Conservation (phyloP, 2,113 vertebrate genomes). For the Pseudopodoces humilis region DNA sequence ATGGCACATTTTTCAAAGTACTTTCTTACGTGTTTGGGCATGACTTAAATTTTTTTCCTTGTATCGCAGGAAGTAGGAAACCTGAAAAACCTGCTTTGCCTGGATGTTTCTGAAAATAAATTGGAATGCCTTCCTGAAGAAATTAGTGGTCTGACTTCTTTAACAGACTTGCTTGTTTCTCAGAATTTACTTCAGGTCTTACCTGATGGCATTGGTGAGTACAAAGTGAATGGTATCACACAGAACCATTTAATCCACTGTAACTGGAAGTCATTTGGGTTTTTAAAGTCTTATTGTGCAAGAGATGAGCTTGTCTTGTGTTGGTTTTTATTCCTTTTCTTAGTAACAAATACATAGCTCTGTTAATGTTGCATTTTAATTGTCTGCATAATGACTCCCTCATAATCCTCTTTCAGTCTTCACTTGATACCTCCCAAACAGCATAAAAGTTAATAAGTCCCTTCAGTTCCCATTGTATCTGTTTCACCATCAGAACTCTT, state of each 20-base stretch:
- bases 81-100: slow-evolving; percentile 91
- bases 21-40: slow-evolving; percentile 19
- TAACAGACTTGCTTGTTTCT: slow-evolving; percentile 93
- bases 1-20: not conserved
- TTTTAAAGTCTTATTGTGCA: not conserved
- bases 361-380: not conserved
- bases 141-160: slow-evolving; percentile 83
- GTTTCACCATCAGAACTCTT: not conserved
- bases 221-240: not conserved
- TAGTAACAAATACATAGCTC: not conserved
- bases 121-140: slow-evolving; percentile 93
- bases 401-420: not conserved
- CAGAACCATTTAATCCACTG: not conserved
- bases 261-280: not conserved
- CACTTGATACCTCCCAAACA: not conserved
- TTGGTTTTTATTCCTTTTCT: not conserved
- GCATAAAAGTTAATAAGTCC: not conserved
- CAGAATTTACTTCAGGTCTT: slow-evolving; percentile 91
- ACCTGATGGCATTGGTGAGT: slow-evolving; percentile 91
- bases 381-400: not conserved
- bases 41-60: slow-evolving; percentile 40
- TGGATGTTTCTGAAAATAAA: slow-evolving; percentile 98
- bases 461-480: not conserved
- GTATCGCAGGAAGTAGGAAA: slow-evolving; percentile 86
- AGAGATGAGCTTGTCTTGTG: not conserved